These are phyloP conservation scores for Melanotus villosus DNA, from an alignment of 2,888 invertebrate genomes.

Conservation along the genomic window DNA sequence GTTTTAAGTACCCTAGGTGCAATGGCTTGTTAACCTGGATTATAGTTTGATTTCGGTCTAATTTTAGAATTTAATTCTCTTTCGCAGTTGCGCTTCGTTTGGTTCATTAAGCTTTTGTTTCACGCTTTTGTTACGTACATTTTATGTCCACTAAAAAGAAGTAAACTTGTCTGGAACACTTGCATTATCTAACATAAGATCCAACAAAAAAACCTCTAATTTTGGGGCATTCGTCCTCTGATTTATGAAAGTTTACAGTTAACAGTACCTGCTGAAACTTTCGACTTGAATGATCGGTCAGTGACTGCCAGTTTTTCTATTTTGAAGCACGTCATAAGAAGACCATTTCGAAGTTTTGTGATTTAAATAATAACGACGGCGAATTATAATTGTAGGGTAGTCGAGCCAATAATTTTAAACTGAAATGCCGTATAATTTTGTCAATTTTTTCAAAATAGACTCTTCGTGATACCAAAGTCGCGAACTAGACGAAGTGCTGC, in stretches of 20 bases:
- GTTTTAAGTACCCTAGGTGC: conserved; percentile 1
- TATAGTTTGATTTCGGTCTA: conserved; percentile 4
- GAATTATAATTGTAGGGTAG: conserved; percentile 12
- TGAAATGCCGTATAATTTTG: neutral
- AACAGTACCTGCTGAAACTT: neutral
- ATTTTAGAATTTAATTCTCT: conserved; percentile 15
- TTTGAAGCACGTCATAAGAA: too few species aligned
- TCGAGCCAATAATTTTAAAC: neutral
- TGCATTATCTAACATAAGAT: too few species aligned
- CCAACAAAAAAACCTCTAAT: neutral
- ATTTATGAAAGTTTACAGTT: neutral
- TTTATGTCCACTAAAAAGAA: too few species aligned
- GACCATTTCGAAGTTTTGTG: neutral
- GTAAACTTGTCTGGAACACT: too few species aligned
- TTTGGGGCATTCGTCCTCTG: neutral
- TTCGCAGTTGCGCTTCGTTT: conserved; percentile 8
- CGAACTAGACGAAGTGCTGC: neutral
- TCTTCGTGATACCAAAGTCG: neutral
- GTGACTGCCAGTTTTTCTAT: neutral
- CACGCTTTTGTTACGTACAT: neutral
- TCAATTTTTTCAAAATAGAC: neutral
- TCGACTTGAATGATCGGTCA: neutral
- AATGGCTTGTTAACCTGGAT: conserved; percentile 11
- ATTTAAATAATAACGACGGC: conserved; percentile 5
- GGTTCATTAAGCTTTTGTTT: conserved; percentile 7